Base-by-base conservation (phyloP, 2,797 vertebrate genomes). In the Peromyscus nudipes region DNA sequence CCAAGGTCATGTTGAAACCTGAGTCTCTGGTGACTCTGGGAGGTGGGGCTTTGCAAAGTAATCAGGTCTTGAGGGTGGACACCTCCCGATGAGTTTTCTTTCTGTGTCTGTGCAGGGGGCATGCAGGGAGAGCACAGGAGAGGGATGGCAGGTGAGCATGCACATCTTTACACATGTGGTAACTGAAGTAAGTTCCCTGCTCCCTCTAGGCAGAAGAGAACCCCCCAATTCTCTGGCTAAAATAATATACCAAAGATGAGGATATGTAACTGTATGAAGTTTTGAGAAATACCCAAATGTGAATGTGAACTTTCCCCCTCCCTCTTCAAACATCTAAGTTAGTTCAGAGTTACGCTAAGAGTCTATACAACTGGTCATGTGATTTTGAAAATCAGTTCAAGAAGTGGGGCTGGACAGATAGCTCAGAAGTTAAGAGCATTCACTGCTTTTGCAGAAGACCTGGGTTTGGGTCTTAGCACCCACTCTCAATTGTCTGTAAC, bases 231-330 rank as follows among this genome's bases (percentile, higher is more conserved):
- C 21, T 52, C 40, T 43, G 25, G 21, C 76, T 77, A 91, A 82
- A 86, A 75, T 21, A 21, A n/a, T 34, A 62, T 3, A 13, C 19
- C 16, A 79, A 89, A 89, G 55, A 25, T 23, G 1, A 80, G 34
- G 23, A 1, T 34, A 27, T 2, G 5, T 29, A 40, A 12, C 25
- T 65, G 14, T 85, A 62, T 9, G 67, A 62, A 21, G 37, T 92
- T 94, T 64, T 94, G 49, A 91, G 85, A 92, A 84, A 84, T 43
- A 21, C 19, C 34, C 64, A 65, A 25, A 17, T 25, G 43, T 81
- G 23, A 34, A 37, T 11, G 8, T 87, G 76, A 80, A 71, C n/a
- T 80, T 11, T 21, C 25, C 43, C 21, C 43, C 21, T 49, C 29
- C 29, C 23, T 12, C n/a, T 40, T 25, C 75, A 86, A 80, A 52